Evolutionary conservation across 2,888 invertebrate genomes (phyloP), one percentile per base, ranked within the genome.

Genomic region (Ypsolopha scabrella): DNA sequence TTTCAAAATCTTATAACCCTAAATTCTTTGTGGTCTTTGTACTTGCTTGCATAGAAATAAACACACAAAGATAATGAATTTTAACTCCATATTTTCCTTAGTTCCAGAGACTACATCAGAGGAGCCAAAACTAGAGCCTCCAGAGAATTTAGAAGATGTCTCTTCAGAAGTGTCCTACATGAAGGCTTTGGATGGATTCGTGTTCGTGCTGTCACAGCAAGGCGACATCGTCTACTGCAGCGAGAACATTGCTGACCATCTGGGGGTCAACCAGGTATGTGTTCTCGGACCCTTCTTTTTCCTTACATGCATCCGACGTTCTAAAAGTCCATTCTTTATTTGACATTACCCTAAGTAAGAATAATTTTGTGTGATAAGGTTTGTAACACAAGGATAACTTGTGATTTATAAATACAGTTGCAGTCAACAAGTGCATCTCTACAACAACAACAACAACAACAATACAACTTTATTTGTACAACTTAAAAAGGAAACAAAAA

Each of bases 221-320:
- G 98, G 97, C 3, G 97, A 97, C 72, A 93, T 99, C 61, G 91
- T 96, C 13, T 98, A 95, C 80, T 90, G 96, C 52, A 96, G 97
- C 33, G 96, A 97, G 66, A 97, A 95, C 68, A 94, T 98, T 54
- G 90, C 92, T 53, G 93, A 95, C 58, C 94, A 94, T 78, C 91
- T 99, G 56, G 98, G 99, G 51, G 91, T 98, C 10, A 90, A 94
- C 57, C 97, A 98, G 93, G 98, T 97, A 75, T 67, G 58, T 43
- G 24, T 24, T 24, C 4, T 24, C 4, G 24, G 24, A 24, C 24
- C 24, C 24, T 24, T 24, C 24, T 24, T 24, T 24, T 24, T 24
- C 24, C 24, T 24, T 24, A 3, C n/a, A n/a, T 24, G 24, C 24
- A 24, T 24, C 24, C 4, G 24, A 24, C 24, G 24, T 24, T 24